phyloP scores from a whole-genome alignment of 2,113 vertebrate genomes.

The Pampusana beccarii region DNA sequence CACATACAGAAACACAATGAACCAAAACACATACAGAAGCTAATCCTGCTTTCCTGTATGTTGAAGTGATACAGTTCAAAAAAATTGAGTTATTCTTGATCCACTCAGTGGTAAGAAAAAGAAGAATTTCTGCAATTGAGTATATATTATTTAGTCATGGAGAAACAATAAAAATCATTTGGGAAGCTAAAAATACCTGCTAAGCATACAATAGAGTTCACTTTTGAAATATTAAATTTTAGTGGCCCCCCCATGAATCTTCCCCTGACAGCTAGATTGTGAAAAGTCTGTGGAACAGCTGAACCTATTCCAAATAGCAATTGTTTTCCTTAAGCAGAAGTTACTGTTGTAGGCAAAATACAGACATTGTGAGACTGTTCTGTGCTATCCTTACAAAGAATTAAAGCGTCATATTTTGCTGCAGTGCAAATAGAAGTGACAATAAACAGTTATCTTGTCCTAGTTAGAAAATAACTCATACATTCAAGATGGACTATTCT shows the following conservation, averaged over 20 bases:
- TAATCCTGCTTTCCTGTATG: neutral
- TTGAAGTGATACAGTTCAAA: neutral
- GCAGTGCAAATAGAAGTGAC: neutral
- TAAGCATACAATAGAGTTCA: neutral
- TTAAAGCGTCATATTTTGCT: neutral
- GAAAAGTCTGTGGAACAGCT: neutral
- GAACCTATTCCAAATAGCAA: neutral
- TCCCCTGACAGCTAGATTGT: neutral
- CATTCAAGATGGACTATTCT: neutral
- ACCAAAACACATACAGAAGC: neutral
- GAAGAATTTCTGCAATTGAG: neutral
- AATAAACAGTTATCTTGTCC: neutral
- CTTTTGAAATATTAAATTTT: constrained; percentile 23
- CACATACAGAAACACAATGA: neutral
- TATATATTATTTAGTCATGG: neutral
- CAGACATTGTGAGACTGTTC: neutral
- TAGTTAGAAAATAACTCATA: neutral
- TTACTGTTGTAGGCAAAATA: constrained; percentile 2
- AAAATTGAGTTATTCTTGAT: neutral
- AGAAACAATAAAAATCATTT: constrained; percentile 10
- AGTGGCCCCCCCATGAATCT: neutral
- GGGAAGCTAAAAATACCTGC: constrained; percentile 27
- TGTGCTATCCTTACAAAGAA: neutral
- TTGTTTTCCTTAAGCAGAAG: neutral
- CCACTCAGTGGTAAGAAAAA: neutral